Base-by-base conservation (phyloP, 37 sponge, comb jelly and placozoan genomes). In the Agelas oroides region DNA sequence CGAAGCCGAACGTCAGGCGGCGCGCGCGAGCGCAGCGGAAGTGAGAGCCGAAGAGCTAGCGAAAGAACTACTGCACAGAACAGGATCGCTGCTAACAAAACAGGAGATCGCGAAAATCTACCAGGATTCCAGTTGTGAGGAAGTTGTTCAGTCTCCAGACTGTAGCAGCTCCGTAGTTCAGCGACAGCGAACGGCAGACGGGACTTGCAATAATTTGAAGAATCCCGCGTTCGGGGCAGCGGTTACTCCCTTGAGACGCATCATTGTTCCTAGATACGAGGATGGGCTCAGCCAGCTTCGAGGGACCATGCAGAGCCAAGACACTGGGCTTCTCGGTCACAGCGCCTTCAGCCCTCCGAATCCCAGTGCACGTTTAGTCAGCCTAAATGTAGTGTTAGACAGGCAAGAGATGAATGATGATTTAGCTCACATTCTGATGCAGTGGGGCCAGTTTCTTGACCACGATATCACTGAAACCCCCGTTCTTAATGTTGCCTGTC, bases 391-490 rank as follows among this genome's bases (percentile, higher is more conserved):
- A 16, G 12, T 91, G 15, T 46, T 15, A 56, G 59, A 81, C 35
- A 30, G 56, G 5, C 24, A 27, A 23, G 33, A n/a, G 30, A 53
- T 59, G 52, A 79, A 33, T 57, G 46, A 77, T 65, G 72, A 69
- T 15, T 65, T 83, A 19, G 12, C 84, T n/a, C 89, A 80, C 17
- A 84, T 98, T 71, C 77, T 97, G 54, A 94, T 98, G 95, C 95
- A 95, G 59, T 96, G 92, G 90, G 97, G 97, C 1, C 97, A 98
- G 81, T 98, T 96, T 62, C 64, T 96, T 27, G 99, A 98, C 39
- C 99, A 98, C 61, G 99, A 98, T 71, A 27, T 88, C 25, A 80
- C 71, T 31, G 53, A 57, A 2, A 86, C 77, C 37, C 79, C 85
- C 5, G 70, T 34, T 20, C 76, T 34, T 27, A 28, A 37, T 1